These are phyloP conservation scores for Cheilosia urbana DNA, from an alignment of 2,888 invertebrate species.

Conservation along the genomic window DNA sequence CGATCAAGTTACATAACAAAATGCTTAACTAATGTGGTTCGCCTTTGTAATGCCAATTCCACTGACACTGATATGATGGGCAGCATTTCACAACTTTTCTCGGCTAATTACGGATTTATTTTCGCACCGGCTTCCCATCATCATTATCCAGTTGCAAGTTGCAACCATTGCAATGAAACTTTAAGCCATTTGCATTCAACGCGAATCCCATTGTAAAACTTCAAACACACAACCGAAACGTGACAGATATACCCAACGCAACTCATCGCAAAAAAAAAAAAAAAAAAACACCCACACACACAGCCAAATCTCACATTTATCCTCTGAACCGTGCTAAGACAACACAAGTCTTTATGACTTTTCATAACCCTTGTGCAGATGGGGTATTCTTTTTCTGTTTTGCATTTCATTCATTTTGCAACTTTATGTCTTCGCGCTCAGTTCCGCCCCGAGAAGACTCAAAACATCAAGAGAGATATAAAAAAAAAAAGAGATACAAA, in stretches of 20 bases:
- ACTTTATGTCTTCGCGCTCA: conserved; percentile 40
- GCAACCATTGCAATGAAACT: conserved; percentile 21
- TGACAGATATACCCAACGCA: conserved; percentile 59
- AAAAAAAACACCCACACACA: neutral
- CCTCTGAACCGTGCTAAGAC: conserved; percentile 42
- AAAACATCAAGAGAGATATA: conserved; percentile 11
- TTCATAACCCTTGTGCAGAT: conserved; percentile 54
- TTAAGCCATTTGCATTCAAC: conserved; percentile 44
- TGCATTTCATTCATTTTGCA: conserved; percentile 20
- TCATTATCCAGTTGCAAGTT: conserved; percentile 1
- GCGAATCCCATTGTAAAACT: conserved; percentile 24
- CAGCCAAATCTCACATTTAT: conserved; percentile 4
- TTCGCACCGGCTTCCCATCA: neutral
- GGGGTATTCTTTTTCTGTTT: neutral
- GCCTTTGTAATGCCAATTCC: too few relatives aligned
- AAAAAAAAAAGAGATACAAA: conserved; percentile 4
- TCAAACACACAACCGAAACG: conserved; percentile 48
- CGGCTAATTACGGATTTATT: conserved; percentile 19
- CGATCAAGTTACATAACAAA: too few relatives aligned
- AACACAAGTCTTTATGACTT: conserved; percentile 71
- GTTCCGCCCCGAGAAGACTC: conserved; percentile 15
- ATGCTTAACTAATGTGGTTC: too few relatives aligned
- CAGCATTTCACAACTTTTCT: conserved; percentile 9
- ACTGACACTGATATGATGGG: too few relatives aligned
- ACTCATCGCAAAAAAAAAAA: conserved; percentile 38